Evolutionary conservation across 2,888 invertebrate species (phyloP).

Genomic region (Sminthurides aquaticus): DNA sequence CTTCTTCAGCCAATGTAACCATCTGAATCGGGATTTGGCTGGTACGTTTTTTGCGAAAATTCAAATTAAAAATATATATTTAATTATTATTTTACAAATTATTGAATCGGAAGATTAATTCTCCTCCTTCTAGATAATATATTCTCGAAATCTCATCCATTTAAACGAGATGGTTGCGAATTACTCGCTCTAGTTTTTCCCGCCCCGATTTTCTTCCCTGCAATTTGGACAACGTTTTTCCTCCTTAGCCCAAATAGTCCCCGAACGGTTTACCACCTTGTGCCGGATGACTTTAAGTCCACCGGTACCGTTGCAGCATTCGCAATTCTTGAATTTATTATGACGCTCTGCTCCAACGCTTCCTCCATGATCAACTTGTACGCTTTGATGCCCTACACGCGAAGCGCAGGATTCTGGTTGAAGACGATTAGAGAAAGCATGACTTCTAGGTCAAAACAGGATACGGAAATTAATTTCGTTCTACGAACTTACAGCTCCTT

Average conservation of each 20-base stretch:
- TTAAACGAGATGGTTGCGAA: neutral
- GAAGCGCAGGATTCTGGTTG: neutral
- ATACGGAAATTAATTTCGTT: neutral
- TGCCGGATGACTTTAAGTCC: too few relatives aligned
- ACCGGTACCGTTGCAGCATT: too few relatives aligned
- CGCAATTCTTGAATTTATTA: too few relatives aligned
- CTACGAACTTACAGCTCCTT: neutral
- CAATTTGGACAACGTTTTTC: neutral
- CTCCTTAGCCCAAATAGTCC: neutral
- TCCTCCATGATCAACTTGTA: too few relatives aligned
- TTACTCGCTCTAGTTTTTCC: neutral
- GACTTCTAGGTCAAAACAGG: neutral
- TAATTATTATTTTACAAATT: neutral
- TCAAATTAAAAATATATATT: too few relatives aligned
- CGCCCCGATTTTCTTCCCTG: neutral
- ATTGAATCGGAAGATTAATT: neutral
- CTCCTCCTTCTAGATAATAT: neutral
- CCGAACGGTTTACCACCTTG: too few relatives aligned
- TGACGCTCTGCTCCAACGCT: too few relatives aligned
- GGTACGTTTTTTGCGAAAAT: neutral
- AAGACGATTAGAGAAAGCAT: neutral
- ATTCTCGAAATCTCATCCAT: neutral
- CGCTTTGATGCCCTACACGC: neutral
- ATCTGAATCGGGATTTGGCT: too few relatives aligned
- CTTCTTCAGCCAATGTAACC: too few relatives aligned